phyloP scores from a whole-genome alignment of 2,888 invertebrate genomes.

The Lepidocyrtoides sp. region DNA sequence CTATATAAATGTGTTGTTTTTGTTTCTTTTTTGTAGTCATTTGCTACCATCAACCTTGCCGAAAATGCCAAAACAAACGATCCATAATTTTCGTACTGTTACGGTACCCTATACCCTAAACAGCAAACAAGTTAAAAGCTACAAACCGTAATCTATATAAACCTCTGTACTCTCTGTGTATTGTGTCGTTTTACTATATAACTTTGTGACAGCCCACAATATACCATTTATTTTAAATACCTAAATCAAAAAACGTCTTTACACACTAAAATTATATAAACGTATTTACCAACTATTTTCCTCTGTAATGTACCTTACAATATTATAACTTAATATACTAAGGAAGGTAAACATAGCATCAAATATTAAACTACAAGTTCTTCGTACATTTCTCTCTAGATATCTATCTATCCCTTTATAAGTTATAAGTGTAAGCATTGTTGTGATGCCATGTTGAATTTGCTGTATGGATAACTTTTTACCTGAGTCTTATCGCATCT shows the following conservation, averaged over 20 bases:
- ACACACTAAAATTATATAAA: constrained; percentile 2
- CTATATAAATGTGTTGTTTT: constrained; percentile 67
- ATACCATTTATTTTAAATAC: background rate
- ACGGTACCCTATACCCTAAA: constrained; percentile 43
- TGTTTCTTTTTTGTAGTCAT: constrained; percentile 77
- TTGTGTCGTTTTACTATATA: background rate
- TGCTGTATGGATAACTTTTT: background rate
- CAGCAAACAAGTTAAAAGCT: constrained; percentile 46
- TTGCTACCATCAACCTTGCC: constrained; percentile 79
- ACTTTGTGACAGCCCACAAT: constrained; percentile 4
- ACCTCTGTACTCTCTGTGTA: constrained; percentile 25
- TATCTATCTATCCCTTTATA: constrained; percentile 8
- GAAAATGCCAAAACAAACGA: constrained; percentile 78
- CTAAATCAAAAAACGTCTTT: background rate
- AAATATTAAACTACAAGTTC: background rate
- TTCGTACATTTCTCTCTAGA: background rate
- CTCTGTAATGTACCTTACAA: constrained; percentile 8
- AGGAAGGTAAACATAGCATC: no score
- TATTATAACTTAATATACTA: constrained; percentile 34
- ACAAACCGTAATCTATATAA: constrained; percentile 47
- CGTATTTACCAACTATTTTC: background rate
- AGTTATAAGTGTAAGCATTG: background rate
- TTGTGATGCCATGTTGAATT: constrained; percentile 19
- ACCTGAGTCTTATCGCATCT: background rate
- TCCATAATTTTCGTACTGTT: constrained; percentile 63